phyloP scores from a whole-genome alignment of 1,140 invertebrate genomes.

The Tetraneura akinire region DNA sequence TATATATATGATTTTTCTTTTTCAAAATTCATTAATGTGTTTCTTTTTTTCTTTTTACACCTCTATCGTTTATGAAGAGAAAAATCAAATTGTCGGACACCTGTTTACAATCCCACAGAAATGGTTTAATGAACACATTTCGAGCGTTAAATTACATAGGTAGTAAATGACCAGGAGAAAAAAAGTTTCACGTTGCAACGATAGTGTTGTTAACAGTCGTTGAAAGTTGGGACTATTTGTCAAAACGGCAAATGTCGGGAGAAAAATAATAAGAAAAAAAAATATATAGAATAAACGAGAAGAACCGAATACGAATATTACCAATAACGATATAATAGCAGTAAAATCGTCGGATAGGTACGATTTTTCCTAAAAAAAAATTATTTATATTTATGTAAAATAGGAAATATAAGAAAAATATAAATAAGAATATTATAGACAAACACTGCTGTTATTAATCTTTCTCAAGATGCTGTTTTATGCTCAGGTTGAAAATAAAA shows the following conservation, averaged over 20 bases:
- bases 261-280: not conserved
- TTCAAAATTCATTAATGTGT: not conserved
- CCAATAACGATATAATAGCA: no score
- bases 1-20: not conserved
- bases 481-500: no score
- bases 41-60: not conserved
- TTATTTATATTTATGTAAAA: no score
- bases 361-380: no score
- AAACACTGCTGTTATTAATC: not conserved
- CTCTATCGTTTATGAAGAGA: not conserved
- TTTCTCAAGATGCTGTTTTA: not conserved
- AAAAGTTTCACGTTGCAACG: not conserved
- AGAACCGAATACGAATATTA: not conserved
- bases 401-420: no score
- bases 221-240: slow-evolving; percentile 42
- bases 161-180: slow-evolving; percentile 30
- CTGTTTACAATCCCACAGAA: slow-evolving; percentile 26
- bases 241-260: slow-evolving; percentile 10
- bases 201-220: not conserved
- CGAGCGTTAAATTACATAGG: slow-evolving; percentile 43
- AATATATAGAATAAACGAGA: not conserved
- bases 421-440: no score
- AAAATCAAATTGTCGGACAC: slow-evolving; percentile 38
- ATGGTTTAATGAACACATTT: slow-evolving; percentile 44
- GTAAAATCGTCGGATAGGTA: no score